Evolutionary conservation across 2,797 vertebrate species (phyloP).

Genomic region (Carapus acus): DNA sequence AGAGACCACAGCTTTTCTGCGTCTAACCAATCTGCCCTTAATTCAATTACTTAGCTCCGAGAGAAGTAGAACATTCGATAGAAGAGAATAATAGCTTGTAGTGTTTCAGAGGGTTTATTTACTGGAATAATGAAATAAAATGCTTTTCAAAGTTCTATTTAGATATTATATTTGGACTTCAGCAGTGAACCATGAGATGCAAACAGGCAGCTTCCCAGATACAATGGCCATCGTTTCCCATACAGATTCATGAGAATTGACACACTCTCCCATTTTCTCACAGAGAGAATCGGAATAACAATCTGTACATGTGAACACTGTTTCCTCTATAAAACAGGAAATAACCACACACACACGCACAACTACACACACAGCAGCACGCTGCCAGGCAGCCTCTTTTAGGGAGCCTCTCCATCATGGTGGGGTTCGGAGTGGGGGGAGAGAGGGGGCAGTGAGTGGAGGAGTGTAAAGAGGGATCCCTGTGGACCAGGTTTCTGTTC

Average conservation of each 20-base stretch:
- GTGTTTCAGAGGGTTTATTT: constrained; percentile 9
- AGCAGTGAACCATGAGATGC: constrained; percentile 31
- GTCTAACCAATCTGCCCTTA: constrained; percentile 42
- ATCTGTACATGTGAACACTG: constrained; percentile 64
- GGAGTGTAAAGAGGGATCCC: constrained; percentile 56
- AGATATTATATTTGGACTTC: constrained; percentile 17
- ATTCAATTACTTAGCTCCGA: constrained; percentile 37
- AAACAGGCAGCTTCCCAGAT: constrained; percentile 60
- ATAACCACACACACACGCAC: constrained; percentile 53
- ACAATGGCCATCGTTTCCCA: constrained; percentile 66
- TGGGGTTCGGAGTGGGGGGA: constrained; percentile 51
- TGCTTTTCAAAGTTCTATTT: constrained; percentile 28
- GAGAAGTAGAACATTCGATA: constrained; percentile 1
- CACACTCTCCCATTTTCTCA: constrained; percentile 61
- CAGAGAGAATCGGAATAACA: constrained; percentile 58
- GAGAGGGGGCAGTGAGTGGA: constrained; percentile 49
- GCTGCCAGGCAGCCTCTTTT: constrained; percentile 52
- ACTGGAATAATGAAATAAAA: constrained; percentile 26
- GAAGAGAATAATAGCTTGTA: constrained; percentile 14
- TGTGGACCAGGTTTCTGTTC: constrained; percentile 65
- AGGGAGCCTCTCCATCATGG: constrained; percentile 36
- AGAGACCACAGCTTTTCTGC: constrained; percentile 40
- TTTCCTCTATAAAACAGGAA: constrained; percentile 73
- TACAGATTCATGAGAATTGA: constrained; percentile 72
- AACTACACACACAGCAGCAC: constrained; percentile 41